These are phyloP conservation scores for Chloropsis cyanopogon DNA, from an alignment of 2,113 vertebrate species.

Conservation along the genomic window DNA sequence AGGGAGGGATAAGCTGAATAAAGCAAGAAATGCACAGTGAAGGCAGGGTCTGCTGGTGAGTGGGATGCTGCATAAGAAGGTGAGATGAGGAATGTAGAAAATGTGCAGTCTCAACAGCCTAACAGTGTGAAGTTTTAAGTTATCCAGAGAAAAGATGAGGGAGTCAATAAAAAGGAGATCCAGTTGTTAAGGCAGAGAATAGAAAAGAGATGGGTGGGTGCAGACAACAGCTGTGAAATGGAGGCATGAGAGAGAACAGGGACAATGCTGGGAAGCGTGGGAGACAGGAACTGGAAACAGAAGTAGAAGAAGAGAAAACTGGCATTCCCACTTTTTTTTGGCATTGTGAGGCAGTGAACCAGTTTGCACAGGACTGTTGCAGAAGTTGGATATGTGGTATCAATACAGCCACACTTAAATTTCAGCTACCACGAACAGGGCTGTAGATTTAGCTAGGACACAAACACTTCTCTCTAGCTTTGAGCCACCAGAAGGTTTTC, in stretches of 20 bases:
- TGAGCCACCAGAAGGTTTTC: background rate
- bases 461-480: background rate
- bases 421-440: background rate
- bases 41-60: background rate
- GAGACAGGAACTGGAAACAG: background rate
- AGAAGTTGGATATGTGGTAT: rapidly evolving
- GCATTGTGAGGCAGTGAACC: background rate
- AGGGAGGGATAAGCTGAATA: background rate
- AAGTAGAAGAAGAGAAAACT: background rate
- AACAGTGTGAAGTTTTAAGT: background rate
- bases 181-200: background rate
- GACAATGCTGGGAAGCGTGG: background rate
- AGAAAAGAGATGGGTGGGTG: background rate
- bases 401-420: background rate
- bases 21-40: background rate
- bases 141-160: background rate
- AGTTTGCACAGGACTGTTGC: background rate
- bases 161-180: background rate
- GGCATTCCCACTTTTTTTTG: background rate
- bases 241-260: background rate
- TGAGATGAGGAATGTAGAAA: background rate
- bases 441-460: background rate
- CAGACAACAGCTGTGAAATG: background rate
- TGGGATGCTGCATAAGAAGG: background rate
- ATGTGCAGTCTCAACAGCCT: background rate